Evolutionary conservation across 2,888 invertebrate species (phyloP).

Genomic region (Uropetala carovei): DNA sequence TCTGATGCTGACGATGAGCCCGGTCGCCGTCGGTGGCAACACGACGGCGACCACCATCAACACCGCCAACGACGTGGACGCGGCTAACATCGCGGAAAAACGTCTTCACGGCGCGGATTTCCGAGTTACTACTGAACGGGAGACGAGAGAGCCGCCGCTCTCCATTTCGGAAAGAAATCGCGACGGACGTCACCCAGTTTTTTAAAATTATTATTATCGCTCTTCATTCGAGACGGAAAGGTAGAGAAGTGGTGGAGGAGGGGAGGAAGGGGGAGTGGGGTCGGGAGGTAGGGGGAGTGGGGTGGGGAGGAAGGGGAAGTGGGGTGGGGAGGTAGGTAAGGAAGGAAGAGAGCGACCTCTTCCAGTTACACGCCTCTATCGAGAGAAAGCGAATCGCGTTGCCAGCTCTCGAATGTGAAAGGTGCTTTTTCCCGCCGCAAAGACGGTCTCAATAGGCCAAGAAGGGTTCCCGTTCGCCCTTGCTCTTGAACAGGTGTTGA

Average conservation of each 20-base stretch:
- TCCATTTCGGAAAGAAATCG: slow-evolving; percentile 22
- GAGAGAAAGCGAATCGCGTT: slow-evolving; percentile 50
- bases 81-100: background rate
- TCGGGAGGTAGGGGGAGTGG: background rate
- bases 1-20: slow-evolving; percentile 19
- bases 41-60: background rate
- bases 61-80: background rate
- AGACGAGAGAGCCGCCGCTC: background rate
- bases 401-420: background rate
- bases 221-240: slow-evolving; percentile 7
- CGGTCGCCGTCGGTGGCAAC: background rate
- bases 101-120: background rate
- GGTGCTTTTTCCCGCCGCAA: background rate
- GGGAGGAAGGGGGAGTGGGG: background rate
- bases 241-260: background rate
- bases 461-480: background rate
- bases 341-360: background rate
- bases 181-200: background rate
- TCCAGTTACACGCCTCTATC: slow-evolving; percentile 1
- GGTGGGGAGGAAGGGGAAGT: background rate
- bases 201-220: slow-evolving; percentile 10
- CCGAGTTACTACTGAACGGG: background rate
- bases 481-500: background rate
- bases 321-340: background rate
- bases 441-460: background rate